Evolutionary conservation across 2,797 vertebrate genomes (phyloP).

Genomic region (Microctenopoma steveboyesi): DNA sequence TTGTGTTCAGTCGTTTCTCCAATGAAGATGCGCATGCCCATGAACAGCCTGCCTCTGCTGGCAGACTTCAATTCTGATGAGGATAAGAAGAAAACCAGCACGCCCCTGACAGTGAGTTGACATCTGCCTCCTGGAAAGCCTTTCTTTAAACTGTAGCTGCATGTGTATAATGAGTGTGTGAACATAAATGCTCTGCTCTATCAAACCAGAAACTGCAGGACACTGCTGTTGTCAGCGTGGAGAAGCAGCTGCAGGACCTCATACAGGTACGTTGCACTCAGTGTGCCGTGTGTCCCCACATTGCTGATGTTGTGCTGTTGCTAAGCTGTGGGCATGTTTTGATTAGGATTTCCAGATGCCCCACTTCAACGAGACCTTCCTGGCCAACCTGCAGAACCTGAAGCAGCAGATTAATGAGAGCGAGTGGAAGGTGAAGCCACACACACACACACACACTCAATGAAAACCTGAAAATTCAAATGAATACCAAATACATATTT

Average conservation of each 20-base stretch:
- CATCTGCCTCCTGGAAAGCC: neutral
- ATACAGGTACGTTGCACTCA: conserved; percentile 79
- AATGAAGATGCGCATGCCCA: conserved; percentile 77
- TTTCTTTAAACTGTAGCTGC: neutral
- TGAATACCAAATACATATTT: neutral
- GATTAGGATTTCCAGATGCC: conserved; percentile 79
- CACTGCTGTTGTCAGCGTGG: conserved; percentile 66
- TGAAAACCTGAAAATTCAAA: neutral
- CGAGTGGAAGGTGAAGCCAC: conserved; percentile 85
- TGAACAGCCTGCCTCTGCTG: conserved; percentile 76
- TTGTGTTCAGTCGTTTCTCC: conserved; percentile 30
- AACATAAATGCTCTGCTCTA: conserved; percentile 1
- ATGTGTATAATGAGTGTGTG: neutral
- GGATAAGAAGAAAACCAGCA: neutral
- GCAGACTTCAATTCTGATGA: conserved; percentile 36
- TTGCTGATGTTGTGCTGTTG: neutral
- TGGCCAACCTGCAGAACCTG: conserved; percentile 82
- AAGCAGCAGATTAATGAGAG: conserved; percentile 68
- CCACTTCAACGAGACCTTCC: conserved; percentile 81
- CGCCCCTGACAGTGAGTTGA: conserved; percentile 63
- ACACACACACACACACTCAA: neutral
- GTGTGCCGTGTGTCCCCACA: neutral
- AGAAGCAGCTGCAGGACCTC: conserved; percentile 86
- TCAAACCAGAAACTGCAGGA: conserved; percentile 68
- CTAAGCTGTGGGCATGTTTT: conserved; percentile 18